Evolutionary conservation across 2,888 invertebrate genomes (phyloP).

Genomic region (Lucinisca nassula): DNA sequence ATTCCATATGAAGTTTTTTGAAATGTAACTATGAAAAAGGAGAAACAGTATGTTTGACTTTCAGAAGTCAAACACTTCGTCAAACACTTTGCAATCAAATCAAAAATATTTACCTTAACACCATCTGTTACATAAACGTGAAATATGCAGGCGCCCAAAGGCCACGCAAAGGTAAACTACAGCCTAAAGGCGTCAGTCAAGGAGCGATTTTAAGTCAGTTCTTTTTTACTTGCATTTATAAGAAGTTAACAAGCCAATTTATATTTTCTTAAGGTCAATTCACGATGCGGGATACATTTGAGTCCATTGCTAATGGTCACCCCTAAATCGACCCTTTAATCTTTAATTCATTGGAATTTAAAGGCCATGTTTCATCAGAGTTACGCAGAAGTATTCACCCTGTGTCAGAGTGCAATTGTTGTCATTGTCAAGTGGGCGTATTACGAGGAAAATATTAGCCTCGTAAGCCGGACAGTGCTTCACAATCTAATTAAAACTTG

Average conservation of each 20-base stretch:
- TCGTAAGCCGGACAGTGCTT: slow-evolving; percentile 61
- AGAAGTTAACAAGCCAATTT: slow-evolving; percentile 73
- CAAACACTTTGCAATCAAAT: too few relatives aligned
- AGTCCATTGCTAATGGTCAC: slow-evolving; percentile 68
- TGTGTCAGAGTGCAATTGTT: slow-evolving; percentile 54
- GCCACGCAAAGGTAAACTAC: slow-evolving; percentile 6
- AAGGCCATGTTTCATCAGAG: slow-evolving; percentile 61
- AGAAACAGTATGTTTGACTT: too few relatives aligned
- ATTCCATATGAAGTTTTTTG: too few relatives aligned
- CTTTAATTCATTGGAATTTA: slow-evolving; percentile 69
- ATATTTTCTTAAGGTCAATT: slow-evolving; percentile 59
- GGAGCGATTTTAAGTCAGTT: slow-evolving; percentile 4
- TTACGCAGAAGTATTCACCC: slow-evolving; percentile 57
- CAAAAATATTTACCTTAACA: not conserved
- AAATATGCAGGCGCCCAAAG: slow-evolving; percentile 11
- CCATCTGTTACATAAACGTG: slow-evolving; percentile 16
- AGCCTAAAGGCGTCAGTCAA: slow-evolving; percentile 3
- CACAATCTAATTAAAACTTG: slow-evolving; percentile 74
- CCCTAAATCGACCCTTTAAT: slow-evolving; percentile 71
- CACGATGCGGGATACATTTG: slow-evolving; percentile 59
- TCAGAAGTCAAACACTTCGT: too few relatives aligned
- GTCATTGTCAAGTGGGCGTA: slow-evolving; percentile 68
- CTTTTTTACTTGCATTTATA: slow-evolving; percentile 13
- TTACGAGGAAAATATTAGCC: slow-evolving; percentile 71
- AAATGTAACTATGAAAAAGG: too few relatives aligned